Percentiles rank a stretch among this genome's conserved stretches.
These are phyloP conservation scores for Chelidonichthys spinosus DNA, from an alignment of 2,797 vertebrate genomes.

Conservation along the genomic window DNA sequence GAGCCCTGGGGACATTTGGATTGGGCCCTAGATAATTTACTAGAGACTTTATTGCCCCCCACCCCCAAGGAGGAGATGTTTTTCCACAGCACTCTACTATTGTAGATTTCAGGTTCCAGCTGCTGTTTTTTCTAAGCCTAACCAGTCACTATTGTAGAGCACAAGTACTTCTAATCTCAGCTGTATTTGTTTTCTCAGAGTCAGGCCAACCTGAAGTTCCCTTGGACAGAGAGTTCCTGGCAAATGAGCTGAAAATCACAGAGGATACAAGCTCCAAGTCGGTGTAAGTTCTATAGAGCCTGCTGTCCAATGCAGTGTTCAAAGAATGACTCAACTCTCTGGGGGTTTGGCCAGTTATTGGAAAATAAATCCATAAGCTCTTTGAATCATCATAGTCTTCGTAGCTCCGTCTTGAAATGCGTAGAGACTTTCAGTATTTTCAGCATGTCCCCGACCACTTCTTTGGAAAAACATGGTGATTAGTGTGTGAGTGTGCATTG, in stretches of 20 bases:
- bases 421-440: neutral
- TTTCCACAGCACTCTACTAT: no score
- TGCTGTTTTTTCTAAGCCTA: constrained; percentile 5
- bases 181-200: constrained; percentile 83
- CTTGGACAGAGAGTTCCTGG: constrained; percentile 92
- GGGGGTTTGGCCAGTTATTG: neutral
- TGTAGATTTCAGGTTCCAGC: constrained; percentile 20
- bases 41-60: no score
- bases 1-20: no score
- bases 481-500: neutral
- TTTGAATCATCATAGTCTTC: neutral
- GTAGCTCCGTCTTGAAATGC: constrained; percentile 6
- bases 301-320: constrained; percentile 8
- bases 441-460: neutral
- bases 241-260: constrained; percentile 88
- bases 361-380: neutral
- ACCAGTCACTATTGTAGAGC: neutral
- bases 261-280: constrained; percentile 90
- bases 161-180: constrained; percentile 21
- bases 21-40: no score
- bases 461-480: constrained; percentile 5
- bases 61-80: no score
- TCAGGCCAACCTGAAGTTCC: constrained; percentile 91
- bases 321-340: constrained; percentile 4
- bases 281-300: constrained; percentile 85